Conservation (phyloP, 1,140 invertebrate species). For the Macrosteles quadrilineatus region DNA sequence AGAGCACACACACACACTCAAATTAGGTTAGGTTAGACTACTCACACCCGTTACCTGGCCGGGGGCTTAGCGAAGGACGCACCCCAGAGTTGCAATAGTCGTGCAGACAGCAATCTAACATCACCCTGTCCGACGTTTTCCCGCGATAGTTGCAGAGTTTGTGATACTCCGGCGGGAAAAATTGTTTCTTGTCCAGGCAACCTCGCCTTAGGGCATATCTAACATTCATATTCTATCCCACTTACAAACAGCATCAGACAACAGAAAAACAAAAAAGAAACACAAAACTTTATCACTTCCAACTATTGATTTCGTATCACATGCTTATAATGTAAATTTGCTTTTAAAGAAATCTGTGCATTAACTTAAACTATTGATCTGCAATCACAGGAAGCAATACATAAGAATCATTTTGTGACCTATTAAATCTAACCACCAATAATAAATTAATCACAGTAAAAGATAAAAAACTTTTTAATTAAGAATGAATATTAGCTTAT, state of each 20-base stretch:
- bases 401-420: too few relatives aligned
- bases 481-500: too few relatives aligned
- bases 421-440: too few relatives aligned
- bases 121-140: conserved; percentile 50
- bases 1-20: conserved; percentile 38
- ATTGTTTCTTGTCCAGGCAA: conserved; percentile 65
- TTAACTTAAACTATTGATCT: too few relatives aligned
- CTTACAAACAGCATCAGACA: conserved; percentile 1
- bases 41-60: conserved; percentile 39
- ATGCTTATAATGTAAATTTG: too few relatives aligned
- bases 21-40: conserved; percentile 15
- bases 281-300: too few relatives aligned
- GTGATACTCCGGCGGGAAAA: conserved; percentile 72
- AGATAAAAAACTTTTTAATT: too few relatives aligned
- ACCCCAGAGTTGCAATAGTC: conserved; percentile 64
- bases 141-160: conserved; percentile 59
- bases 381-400: too few relatives aligned
- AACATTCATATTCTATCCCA: background rate
- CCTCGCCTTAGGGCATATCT: conserved; percentile 51
- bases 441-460: too few relatives aligned
- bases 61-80: conserved; percentile 54
- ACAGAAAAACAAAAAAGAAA: background rate
- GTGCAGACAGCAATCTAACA: conserved; percentile 64
- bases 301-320: too few relatives aligned
- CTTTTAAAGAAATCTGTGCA: too few relatives aligned